Conservation (phyloP, 2,797 vertebrate species). For the Tenualosa thibaudeaui region DNA sequence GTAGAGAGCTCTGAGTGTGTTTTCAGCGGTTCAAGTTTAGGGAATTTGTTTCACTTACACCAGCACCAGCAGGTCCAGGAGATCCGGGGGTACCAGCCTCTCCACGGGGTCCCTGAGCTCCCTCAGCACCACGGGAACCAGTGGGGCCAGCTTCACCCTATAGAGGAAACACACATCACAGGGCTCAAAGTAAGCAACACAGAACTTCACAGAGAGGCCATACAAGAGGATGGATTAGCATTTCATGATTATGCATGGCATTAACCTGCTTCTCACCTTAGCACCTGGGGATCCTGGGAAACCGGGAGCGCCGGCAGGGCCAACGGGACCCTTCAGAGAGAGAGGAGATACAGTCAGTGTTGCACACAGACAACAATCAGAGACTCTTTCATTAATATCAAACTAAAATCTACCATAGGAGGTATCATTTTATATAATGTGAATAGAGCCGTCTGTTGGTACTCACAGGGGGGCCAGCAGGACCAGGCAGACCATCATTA, state of each 20-base stretch:
- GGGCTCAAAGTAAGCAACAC: neutral
- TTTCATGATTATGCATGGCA: too few species aligned
- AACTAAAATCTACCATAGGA: neutral
- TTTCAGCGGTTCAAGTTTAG: neutral
- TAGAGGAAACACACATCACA: conserved; percentile 31
- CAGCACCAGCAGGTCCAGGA: conserved; percentile 89
- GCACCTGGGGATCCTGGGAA: conserved; percentile 95
- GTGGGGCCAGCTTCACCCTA: conserved; percentile 97
- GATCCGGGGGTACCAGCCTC: conserved; percentile 93
- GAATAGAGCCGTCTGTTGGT: neutral
- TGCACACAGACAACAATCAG: neutral
- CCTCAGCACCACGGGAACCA: conserved; percentile 89
- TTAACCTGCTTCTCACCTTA: conserved; percentile 76
- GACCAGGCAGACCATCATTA: conserved; percentile 93
- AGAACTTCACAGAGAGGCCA: neutral
- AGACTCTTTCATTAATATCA: neutral
- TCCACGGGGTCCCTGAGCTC: conserved; percentile 88
- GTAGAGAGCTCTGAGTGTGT: neutral
- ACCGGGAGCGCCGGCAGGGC: conserved; percentile 90
- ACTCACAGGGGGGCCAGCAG: conserved; percentile 93
- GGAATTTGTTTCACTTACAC: conserved; percentile 72
- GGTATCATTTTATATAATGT: neutral
- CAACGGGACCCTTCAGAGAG: conserved; percentile 86
- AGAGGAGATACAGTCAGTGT: conserved; percentile 11
- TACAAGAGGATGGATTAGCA: neutral